phyloP scores from a whole-genome alignment of 1,140 invertebrate species.

The Macrotrachela quadricornifera region DNA sequence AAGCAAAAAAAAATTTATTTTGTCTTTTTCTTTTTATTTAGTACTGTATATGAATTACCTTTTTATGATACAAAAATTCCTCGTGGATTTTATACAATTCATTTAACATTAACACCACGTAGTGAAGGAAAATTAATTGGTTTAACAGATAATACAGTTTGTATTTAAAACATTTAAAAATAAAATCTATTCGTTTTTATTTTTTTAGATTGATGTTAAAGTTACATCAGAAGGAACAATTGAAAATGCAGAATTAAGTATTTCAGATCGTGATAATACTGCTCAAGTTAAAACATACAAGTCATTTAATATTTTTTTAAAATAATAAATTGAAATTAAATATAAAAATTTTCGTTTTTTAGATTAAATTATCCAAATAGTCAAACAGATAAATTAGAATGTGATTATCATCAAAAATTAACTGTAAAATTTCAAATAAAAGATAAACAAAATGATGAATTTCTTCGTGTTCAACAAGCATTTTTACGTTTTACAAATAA shows the following conservation, averaged over 20 bases:
- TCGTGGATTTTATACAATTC: conserved; percentile 59
- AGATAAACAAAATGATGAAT: conserved; percentile 44
- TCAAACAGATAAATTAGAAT: conserved; percentile 36
- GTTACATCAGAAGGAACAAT: conserved; percentile 40
- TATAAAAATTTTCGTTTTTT: too few relatives aligned
- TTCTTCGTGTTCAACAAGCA: conserved; percentile 64
- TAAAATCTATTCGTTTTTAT: conserved; percentile 4
- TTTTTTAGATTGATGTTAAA: conserved; percentile 23
- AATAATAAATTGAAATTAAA: too few relatives aligned
- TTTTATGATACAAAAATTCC: conserved; percentile 53
- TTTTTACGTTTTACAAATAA: conserved; percentile 55
- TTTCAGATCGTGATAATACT: conserved; percentile 52
- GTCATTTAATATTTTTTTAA: too few relatives aligned
- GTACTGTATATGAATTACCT: conserved; percentile 54
- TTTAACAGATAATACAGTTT: conserved; percentile 36
- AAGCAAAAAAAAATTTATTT: too few relatives aligned
- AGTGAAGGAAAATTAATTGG: conserved; percentile 37
- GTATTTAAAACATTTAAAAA: conserved; percentile 22
- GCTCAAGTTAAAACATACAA: too few relatives aligned
- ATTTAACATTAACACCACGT: conserved; percentile 42
- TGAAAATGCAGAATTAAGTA: conserved; percentile 59
- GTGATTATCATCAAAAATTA: conserved; percentile 69
- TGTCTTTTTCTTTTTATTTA: conserved; percentile 19
- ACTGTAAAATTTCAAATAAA: conserved; percentile 55
- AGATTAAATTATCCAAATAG: too few relatives aligned